A percentile compares a stretch with the other conserved stretches of the same genome.
Conservation (phyloP, 2,113 vertebrate species). For the Dipodomys merriami region DNA sequence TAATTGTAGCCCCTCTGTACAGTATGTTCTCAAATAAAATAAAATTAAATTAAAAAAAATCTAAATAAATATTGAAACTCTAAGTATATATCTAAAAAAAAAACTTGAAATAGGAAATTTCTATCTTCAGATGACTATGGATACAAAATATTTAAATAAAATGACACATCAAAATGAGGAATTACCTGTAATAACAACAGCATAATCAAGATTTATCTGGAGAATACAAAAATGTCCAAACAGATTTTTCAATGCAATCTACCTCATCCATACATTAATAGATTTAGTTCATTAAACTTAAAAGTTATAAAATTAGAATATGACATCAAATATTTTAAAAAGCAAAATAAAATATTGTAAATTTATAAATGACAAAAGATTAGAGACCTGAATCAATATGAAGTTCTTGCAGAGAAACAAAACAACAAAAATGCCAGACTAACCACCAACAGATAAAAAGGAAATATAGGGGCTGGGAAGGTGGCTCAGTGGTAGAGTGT, state of each 20-base stretch:
- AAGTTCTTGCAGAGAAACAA: too few relatives aligned
- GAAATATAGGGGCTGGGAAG: too few relatives aligned
- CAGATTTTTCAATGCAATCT: background rate
- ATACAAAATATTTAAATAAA: constrained; percentile 28
- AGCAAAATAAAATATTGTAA: background rate
- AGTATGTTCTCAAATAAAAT: too few relatives aligned
- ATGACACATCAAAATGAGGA: background rate
- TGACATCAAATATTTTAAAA: background rate
- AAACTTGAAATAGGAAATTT: background rate
- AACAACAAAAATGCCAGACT: too few relatives aligned
- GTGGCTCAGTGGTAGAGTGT: too few relatives aligned
- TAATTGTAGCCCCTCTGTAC: too few relatives aligned
- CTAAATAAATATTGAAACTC: background rate
- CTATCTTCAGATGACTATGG: background rate
- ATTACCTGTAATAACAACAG: background rate
- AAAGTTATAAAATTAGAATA: too few relatives aligned
- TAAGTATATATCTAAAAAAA: background rate
- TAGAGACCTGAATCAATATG: too few relatives aligned
- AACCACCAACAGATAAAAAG: too few relatives aligned
- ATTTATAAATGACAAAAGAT: too few relatives aligned
- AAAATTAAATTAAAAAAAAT: too few relatives aligned
- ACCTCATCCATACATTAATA: background rate
- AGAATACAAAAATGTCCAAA: background rate
- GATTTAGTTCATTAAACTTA: too few relatives aligned
- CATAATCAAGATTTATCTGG: background rate